A percentile compares a stretch with the other conserved stretches of the same genome.
These are phyloP conservation scores for Clarias gariepinus DNA, from an alignment of 2,113 vertebrate genomes.

Conservation along the genomic window DNA sequence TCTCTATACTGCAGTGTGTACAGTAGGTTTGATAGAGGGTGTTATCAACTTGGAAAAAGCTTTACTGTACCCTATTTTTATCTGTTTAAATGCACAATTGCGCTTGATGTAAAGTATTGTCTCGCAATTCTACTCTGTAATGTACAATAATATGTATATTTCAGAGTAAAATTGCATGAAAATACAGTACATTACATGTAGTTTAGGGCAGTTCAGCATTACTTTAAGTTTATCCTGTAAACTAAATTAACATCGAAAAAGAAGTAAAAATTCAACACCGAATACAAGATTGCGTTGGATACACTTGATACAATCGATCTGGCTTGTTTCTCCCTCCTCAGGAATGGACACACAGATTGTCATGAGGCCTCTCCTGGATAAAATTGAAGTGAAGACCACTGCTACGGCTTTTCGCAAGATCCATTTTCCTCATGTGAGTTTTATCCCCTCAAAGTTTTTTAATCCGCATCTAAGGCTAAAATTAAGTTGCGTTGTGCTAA, in stretches of 20 bases:
- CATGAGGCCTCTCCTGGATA: constrained; percentile 89
- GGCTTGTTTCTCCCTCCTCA: constrained; percentile 51
- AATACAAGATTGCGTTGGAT: not conserved
- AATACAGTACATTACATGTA: too few relatives aligned
- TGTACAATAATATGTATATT: too few relatives aligned
- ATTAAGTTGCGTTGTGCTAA: not conserved
- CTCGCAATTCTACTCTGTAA: not conserved
- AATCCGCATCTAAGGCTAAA: not conserved
- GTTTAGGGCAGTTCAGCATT: not conserved
- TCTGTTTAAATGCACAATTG: not conserved
- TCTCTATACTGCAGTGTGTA: not conserved
- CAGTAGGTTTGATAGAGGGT: not conserved
- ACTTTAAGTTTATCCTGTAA: not conserved
- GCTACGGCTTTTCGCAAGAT: constrained; percentile 81
- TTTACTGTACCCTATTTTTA: not conserved
- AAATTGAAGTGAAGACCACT: constrained; percentile 76
- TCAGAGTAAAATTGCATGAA: too few relatives aligned
- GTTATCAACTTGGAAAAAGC: not conserved
- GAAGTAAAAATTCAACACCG: not conserved
- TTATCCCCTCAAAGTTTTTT: not conserved
- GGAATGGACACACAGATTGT: constrained; percentile 90
- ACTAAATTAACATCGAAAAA: not conserved
- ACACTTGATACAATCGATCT: not conserved
- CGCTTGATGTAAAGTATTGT: not conserved
- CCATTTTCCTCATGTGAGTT: constrained; percentile 88